A percentile compares a stretch with the other conserved stretches of the same genome.
These are phyloP conservation scores for Leptoteleia sp. DNA, from an alignment of 1,140 invertebrate genomes.

Conservation along the genomic window DNA sequence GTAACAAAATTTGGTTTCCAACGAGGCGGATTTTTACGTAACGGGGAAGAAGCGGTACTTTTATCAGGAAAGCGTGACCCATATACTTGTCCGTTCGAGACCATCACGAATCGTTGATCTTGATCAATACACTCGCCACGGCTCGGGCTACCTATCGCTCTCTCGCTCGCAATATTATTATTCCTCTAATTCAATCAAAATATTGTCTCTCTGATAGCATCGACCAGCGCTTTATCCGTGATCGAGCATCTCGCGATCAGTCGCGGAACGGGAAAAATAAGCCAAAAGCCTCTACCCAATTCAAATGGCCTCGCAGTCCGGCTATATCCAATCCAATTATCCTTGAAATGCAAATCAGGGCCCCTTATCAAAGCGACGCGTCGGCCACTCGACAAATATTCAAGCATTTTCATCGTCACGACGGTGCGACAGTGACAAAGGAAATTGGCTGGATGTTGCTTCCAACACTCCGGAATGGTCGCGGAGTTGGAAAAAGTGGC, in stretches of 20 bases:
- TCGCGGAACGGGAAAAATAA: conserved; percentile 29
- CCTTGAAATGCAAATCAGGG: conserved; percentile 61
- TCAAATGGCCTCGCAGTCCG: conserved; percentile 5
- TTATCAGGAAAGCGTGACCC: conserved; percentile 66
- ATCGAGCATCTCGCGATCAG: conserved; percentile 26
- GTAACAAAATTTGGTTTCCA: conserved; percentile 63
- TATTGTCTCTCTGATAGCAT: conserved; percentile 37
- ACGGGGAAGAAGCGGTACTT: conserved; percentile 65
- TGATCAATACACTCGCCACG: conserved; percentile 52
- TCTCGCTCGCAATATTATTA: conserved; percentile 52
- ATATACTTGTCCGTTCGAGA: conserved; percentile 67
- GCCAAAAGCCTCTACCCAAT: conserved; percentile 32
- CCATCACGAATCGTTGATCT: conserved; percentile 67
- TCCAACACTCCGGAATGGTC: too few relatives aligned
- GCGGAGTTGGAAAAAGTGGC: too few relatives aligned
- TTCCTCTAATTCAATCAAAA: conserved; percentile 64
- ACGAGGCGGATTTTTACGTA: conserved; percentile 44
- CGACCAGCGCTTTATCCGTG: conserved; percentile 22
- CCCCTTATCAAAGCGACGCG: conserved; percentile 31
- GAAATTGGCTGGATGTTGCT: too few relatives aligned
- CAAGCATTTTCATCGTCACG: conserved; percentile 38
- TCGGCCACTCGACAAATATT: conserved; percentile 36
- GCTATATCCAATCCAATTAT: conserved; percentile 56
- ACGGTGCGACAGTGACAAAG: too few relatives aligned
- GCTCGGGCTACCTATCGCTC: conserved; percentile 52